Percentiles rank a stretch among this genome's conserved stretches.
Evolutionary conservation across 2,888 invertebrate genomes (phyloP).

Genomic region (Hemithea aestivaria): DNA sequence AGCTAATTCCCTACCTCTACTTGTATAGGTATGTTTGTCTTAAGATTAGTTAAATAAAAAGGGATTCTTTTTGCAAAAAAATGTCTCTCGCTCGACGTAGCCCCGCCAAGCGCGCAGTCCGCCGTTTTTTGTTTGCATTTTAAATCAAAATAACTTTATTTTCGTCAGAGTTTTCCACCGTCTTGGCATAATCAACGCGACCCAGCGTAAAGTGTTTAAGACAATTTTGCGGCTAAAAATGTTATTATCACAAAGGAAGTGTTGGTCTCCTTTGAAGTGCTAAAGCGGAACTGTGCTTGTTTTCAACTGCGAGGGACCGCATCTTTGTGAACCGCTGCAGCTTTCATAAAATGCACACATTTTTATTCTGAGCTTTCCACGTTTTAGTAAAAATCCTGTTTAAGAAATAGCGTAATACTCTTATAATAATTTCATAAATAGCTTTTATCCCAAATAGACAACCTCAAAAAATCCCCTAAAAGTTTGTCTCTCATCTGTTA

Average conservation of each 20-base stretch:
- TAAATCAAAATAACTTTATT: conserved; percentile 74
- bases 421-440: too few species aligned
- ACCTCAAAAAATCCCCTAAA: conserved; percentile 21
- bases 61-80: conserved; percentile 49
- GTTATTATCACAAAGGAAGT: conserved; percentile 55
- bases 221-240: conserved; percentile 60
- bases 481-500: conserved; percentile 41
- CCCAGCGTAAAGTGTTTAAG: conserved; percentile 62
- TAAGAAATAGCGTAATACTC: too few species aligned
- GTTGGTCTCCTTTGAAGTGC: conserved; percentile 50
- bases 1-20: neutral
- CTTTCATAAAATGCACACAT: conserved; percentile 22
- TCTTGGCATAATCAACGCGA: conserved; percentile 68
- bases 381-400: conserved; percentile 3
- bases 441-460: conserved; percentile 11
- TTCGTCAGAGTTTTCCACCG: conserved; percentile 61
- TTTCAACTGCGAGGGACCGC: conserved; percentile 19
- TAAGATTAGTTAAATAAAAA: conserved; percentile 63
- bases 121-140: conserved; percentile 67
- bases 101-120: conserved; percentile 30
- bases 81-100: conserved; percentile 42
- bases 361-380: conserved; percentile 15
- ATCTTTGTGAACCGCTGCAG: conserved; percentile 12
- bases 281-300: conserved; percentile 34
- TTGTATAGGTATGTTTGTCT: conserved; percentile 42